Conservation (phyloP, 2,797 vertebrate genomes). For the Sandelia bainsii region DNA sequence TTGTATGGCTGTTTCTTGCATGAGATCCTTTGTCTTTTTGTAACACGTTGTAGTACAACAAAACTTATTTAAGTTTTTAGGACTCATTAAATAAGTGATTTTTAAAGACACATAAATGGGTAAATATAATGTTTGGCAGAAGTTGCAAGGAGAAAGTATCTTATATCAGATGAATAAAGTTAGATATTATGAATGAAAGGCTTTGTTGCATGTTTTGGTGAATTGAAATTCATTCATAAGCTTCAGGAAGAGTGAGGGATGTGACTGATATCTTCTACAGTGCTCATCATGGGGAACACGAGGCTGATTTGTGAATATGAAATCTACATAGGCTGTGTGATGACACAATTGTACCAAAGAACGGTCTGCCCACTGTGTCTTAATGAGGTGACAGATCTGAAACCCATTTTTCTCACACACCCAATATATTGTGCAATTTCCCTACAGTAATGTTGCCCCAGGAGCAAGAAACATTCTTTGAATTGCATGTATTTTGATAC, state of each 20-base stretch:
- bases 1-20: too few relatives aligned
- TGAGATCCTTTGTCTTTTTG: too few relatives aligned
- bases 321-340: conserved; percentile 10
- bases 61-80: too few relatives aligned
- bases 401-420: conserved; percentile 4
- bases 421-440: conserved; percentile 7
- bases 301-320: conserved; percentile 10
- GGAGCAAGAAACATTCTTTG: not conserved
- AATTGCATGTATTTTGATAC: not conserved
- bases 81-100: too few relatives aligned
- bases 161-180: conserved; percentile 23
- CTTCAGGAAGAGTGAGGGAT: conserved; percentile 30
- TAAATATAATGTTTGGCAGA: too few relatives aligned
- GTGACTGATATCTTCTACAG: conserved; percentile 8
- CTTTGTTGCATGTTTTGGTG: conserved; percentile 20
- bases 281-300: not conserved
- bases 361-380: conserved; percentile 2
- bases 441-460: not conserved
- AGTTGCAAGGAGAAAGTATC: not conserved
- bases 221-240: conserved; percentile 10
- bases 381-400: conserved; percentile 12
- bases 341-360: conserved; percentile 33
- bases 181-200: conserved; percentile 22
- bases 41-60: too few relatives aligned
- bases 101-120: too few relatives aligned